These are phyloP conservation scores for Clarias macrocephalus DNA, from an alignment of 2,113 vertebrate genomes.

Conservation along the genomic window DNA sequence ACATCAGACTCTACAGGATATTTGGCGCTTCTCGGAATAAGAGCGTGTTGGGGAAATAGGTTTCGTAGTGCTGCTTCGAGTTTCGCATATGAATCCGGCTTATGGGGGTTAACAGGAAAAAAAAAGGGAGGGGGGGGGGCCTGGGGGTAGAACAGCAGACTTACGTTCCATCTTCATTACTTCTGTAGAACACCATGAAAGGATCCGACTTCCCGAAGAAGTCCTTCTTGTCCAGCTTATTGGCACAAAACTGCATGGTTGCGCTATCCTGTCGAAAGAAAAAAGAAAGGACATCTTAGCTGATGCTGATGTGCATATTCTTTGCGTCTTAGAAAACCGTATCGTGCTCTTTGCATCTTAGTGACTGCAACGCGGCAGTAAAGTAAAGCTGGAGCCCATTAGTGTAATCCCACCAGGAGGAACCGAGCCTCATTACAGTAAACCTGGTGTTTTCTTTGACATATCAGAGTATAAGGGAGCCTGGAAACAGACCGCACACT, in stretches of 20 bases:
- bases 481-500: constrained; percentile 9
- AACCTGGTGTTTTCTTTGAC: constrained; percentile 16
- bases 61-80: background rate
- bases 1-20: background rate
- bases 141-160: constrained; percentile 49
- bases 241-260: constrained; percentile 92
- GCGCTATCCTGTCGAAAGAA: constrained; percentile 58
- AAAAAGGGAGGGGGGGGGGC: too few relatives aligned
- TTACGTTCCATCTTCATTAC: constrained; percentile 92
- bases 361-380: constrained; percentile 32
- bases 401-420: constrained; percentile 36
- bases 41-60: background rate
- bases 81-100: background rate
- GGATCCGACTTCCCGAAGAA: constrained; percentile 92
- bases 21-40: background rate
- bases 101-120: background rate
- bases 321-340: constrained; percentile 1
- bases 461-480: constrained; percentile 19
- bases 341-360: constrained; percentile 13
- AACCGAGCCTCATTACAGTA: constrained; percentile 27
- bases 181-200: constrained; percentile 90
- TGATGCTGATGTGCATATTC: background rate
- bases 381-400: constrained; percentile 16
- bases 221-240: constrained; percentile 92
- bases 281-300: background rate